Conservation (phyloP, 2,797 vertebrate species). For the Oophaga sylvatica region DNA sequence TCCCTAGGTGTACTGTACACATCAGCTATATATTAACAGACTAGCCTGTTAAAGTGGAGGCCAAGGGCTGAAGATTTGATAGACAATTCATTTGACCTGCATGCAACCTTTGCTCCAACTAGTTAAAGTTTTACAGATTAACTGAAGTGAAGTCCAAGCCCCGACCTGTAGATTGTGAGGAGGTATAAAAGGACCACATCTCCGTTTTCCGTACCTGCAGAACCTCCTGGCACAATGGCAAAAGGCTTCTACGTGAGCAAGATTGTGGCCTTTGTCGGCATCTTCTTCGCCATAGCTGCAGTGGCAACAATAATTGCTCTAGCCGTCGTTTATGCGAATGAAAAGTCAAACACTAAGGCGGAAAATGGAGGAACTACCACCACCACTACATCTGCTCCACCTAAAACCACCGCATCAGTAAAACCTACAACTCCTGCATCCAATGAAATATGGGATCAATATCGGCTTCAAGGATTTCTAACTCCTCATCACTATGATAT, state of each 20-base stretch:
- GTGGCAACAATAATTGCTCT: constrained; percentile 84
- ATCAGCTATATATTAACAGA: neutral
- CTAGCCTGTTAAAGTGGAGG: neutral
- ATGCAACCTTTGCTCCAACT: constrained; percentile 59
- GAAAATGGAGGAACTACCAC: neutral
- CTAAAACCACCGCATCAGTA: neutral
- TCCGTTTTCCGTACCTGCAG: neutral
- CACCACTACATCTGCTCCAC: fast-evolving
- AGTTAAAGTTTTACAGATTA: constrained; percentile 75
- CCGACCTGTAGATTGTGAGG: neutral
- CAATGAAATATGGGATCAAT: constrained; percentile 78
- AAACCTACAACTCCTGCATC: constrained; percentile 10
- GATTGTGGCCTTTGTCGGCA: constrained; percentile 72
- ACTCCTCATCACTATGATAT: constrained; percentile 76
- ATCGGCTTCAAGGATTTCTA: constrained; percentile 80
- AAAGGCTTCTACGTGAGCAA: constrained; percentile 88
- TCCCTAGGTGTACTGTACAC: constrained; percentile 15
- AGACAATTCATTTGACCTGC: neutral
- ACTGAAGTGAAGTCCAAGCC: constrained; percentile 49
- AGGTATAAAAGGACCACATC: constrained; percentile 67
- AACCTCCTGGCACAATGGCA: constrained; percentile 76
- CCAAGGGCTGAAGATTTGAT: constrained; percentile 23
- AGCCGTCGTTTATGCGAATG: constrained; percentile 84
- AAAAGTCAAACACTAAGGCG: constrained; percentile 72
- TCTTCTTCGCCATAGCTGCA: constrained; percentile 74